phyloP scores from a whole-genome alignment of 2,888 invertebrate genomes.

The Drosophila leonis region DNA sequence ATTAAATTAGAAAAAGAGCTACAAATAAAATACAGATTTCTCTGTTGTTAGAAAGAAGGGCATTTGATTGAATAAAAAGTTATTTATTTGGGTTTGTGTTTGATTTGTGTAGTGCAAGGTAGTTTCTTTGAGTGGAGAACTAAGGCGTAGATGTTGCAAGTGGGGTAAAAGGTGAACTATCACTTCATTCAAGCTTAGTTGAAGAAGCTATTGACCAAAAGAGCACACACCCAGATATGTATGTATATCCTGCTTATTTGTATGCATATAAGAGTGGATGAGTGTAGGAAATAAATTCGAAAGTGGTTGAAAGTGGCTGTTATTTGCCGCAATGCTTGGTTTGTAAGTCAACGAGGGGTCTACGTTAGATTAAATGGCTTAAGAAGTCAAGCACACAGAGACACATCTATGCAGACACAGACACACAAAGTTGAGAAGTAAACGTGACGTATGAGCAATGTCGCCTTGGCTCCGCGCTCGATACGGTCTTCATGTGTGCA shows the following conservation, averaged over 20 bases:
- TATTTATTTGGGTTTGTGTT: neutral
- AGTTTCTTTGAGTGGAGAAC: constrained; percentile 35
- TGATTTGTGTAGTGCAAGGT: constrained; percentile 9
- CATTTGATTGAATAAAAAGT: neutral
- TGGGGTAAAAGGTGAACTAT: constrained; percentile 41
- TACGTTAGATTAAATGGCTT: constrained; percentile 73
- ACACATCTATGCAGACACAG: constrained; percentile 18
- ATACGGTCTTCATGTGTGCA: constrained; percentile 66
- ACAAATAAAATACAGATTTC: neutral
- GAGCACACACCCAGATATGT: constrained; percentile 17
- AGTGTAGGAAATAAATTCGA: constrained; percentile 77
- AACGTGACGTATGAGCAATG: constrained; percentile 69
- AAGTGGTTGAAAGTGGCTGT: constrained; percentile 75
- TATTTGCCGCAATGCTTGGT: constrained; percentile 47
- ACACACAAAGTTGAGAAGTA: constrained; percentile 5
- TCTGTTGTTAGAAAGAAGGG: neutral
- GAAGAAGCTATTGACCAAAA: constrained; percentile 57
- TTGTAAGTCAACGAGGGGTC: constrained; percentile 55
- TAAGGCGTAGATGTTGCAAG: constrained; percentile 20
- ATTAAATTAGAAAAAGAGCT: neutral
- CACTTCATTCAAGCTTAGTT: constrained; percentile 23
- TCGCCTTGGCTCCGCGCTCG: constrained; percentile 48
- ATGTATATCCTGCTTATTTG: constrained; percentile 30
- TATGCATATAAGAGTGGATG: constrained; percentile 67
- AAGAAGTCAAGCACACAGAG: constrained; percentile 65